These are phyloP conservation scores for Cirrhinus molitorella DNA, from an alignment of 2,797 vertebrate species.

Conservation along the genomic window DNA sequence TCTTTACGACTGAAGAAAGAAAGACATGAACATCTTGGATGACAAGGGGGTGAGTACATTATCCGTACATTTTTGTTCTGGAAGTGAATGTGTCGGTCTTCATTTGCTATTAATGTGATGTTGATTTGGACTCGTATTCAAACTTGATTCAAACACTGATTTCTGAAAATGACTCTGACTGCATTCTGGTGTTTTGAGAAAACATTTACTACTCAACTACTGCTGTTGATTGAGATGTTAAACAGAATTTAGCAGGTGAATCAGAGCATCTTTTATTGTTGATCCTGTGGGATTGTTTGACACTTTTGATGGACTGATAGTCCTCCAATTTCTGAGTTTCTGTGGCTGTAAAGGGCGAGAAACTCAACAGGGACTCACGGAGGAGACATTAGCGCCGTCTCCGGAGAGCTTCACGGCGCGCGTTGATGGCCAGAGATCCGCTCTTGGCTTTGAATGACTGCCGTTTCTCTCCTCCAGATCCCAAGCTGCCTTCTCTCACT, in stretches of 20 bases:
- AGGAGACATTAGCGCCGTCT: not conserved
- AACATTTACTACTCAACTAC: not conserved
- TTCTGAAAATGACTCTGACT: not conserved
- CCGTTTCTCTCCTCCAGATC: slow-evolving; percentile 75
- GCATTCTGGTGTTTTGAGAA: not conserved
- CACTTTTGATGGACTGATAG: not conserved
- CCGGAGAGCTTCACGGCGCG: not conserved
- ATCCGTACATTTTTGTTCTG: no score
- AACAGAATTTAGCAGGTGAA: not conserved
- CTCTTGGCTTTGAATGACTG: not conserved
- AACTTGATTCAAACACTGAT: not conserved
- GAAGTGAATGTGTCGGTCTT: not conserved
- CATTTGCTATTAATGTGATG: not conserved
- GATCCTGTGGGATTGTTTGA: not conserved
- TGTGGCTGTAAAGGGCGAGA: not conserved
- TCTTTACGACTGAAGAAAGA: no score
- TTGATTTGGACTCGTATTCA: not conserved
- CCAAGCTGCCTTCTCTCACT: slow-evolving; percentile 90
- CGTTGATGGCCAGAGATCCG: not conserved
- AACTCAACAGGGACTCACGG: not conserved
- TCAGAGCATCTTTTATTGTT: not conserved
- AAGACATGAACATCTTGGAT: no score
- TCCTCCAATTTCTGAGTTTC: not conserved
- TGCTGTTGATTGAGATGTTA: not conserved
- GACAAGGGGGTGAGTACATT: no score